phyloP scores from a whole-genome alignment of 2,113 vertebrate species.

The Semnopithecus entellus region DNA sequence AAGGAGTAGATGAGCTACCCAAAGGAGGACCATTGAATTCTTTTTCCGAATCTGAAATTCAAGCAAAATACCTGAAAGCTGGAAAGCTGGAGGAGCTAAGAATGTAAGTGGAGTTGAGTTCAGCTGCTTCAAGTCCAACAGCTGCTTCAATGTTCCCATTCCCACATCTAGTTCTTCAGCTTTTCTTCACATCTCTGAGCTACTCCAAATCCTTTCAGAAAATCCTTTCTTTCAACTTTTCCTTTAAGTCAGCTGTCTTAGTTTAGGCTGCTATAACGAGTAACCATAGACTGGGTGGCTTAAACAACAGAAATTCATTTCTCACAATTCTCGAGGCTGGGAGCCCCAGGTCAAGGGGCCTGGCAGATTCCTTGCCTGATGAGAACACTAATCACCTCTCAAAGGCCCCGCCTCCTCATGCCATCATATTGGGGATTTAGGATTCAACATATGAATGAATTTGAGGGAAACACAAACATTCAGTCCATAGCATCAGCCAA shows the following conservation, averaged over 20 bases:
- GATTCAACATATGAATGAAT: neutral
- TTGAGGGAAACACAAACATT: neutral
- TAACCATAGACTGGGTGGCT: neutral
- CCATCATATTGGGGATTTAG: neutral
- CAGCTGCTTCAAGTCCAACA: too few relatives aligned
- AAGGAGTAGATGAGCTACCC: neutral
- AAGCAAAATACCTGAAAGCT: neutral
- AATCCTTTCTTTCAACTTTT: neutral
- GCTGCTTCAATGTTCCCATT: neutral
- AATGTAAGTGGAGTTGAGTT: neutral
- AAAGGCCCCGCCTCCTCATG: too few relatives aligned
- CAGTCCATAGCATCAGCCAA: neutral
- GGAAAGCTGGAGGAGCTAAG: neutral
- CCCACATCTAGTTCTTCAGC: neutral
- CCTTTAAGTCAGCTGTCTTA: neutral
- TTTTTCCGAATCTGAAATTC: neutral
- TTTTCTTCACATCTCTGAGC: neutral
- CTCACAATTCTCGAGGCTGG: neutral
- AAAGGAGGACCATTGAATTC: neutral
- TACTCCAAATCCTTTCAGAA: neutral
- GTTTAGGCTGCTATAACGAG: neutral
- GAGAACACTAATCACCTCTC: neutral
- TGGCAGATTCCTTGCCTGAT: neutral
- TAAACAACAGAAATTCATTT: neutral
- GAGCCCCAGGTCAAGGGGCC: neutral